Base-by-base conservation (phyloP, 2,888 invertebrate species). In the Eupithecia inturbata region DNA sequence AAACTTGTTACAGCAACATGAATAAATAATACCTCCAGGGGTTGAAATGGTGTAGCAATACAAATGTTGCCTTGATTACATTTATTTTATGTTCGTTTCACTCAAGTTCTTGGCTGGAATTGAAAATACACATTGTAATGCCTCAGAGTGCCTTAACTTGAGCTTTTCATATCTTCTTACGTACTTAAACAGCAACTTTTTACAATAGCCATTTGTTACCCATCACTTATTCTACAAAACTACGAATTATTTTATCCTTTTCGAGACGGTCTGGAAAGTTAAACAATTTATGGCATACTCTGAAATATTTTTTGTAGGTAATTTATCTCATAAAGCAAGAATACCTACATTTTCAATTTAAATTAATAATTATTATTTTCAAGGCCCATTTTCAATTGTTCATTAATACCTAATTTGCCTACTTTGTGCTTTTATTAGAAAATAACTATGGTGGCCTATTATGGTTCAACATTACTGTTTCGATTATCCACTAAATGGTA, bases 11-110 rank as follows among this genome's bases (percentile, higher is more conserved):
- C 4, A 57, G 10, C 26, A 22, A 22, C 22, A 26, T 53, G n/a
- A 53, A 53, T 57, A 57, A 57, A 57, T 57, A 64, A 64, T 64
- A 64, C 33, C 33, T 12, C n/a, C 12, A 12, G 63, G 33, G n/a
- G 28, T 33, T 41, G 57, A 72, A 72, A 72, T 70, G 49, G 41
- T 67, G 75, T 72, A 75, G 67, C 49, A 70, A 70, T 68, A 68
- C 70, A 68, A 72, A 75, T 64, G 63, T 64, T 64, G 63, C 36
- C 36, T 64, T 64, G 63, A 64, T 64, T 64, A 33, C 19, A 33
- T 64, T 64, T 64, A 64, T 64, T 64, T 64, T 64, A 64, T 64
- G 67, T 41, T 67, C 4, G 49, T 67, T 49, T 49, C 67, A 49
- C 63, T 64, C 63, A 64, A 62, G 63, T 64, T 64, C 63, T 64